Evolutionary conservation across 2,888 invertebrate species (phyloP), one percentile per base, ranked within the genome.

Genomic region (Dicranocentrus wangi): DNA sequence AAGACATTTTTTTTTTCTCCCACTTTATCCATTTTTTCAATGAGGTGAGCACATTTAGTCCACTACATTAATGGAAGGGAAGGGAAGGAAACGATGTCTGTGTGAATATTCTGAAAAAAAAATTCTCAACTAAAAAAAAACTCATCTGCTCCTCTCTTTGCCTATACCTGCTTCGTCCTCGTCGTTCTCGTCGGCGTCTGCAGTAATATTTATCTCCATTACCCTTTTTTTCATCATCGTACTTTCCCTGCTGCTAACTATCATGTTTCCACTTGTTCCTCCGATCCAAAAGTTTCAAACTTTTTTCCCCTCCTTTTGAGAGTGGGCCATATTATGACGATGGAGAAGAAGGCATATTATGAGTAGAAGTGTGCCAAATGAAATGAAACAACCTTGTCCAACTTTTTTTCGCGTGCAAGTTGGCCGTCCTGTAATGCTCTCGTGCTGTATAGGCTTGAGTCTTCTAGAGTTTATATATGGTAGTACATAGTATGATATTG

Each of bases 381-480:
- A 47, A 51, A 51, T n/a, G 51, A 51, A 19, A 17, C 51, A 51
- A 17, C 51, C 51, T 51, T 51, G 51, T 51, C 19, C 51, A 51
- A 17, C 17, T 51, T 51, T 51, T 8, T 8, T 17, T 5, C 8
- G 51, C 8, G 1, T 17, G 51, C 8, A 51, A 19, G n/a, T 51
- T 51, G 51, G 51, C 51, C 19, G 17, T n/a, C 8, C 2, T n/a
- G 51, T 17, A 17, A 32, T 32, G 32, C 32, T n/a, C n/a, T n/a
- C n/a, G 10, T 8, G n/a, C n/a, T n/a, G 7, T 51, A 17, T 2
- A 51, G n/a, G 19, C 19, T 2, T 1, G 19, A 51, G n/a, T 17
- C 19, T 8, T 19, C 19, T 2, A 19, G 19, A 3, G 19, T 17
- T 2, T 17, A 19, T 3, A 17, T n/a, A n/a, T 47, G 13, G 51